Percentiles rank a stretch among this genome's conserved stretches.
These are phyloP conservation scores for Lycopodina hypogea DNA, from an alignment of 37 sponge, comb jelly and placozoan genomes.

Conservation along the genomic window DNA sequence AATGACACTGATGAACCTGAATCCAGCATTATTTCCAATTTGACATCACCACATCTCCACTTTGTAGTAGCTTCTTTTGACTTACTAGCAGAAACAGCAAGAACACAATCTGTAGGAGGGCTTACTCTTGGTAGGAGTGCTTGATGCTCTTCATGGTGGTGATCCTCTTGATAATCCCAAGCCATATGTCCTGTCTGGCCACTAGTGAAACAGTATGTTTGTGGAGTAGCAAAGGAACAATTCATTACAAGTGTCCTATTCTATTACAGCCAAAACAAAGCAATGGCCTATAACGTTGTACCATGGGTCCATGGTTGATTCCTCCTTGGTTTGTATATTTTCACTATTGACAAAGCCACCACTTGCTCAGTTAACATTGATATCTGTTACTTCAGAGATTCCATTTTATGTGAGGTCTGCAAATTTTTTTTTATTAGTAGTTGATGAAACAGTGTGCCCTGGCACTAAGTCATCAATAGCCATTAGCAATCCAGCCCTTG, in stretches of 20 bases:
- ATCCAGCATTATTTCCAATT: conserved; percentile 43
- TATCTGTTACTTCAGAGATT: conserved; percentile 20
- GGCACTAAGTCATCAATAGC: conserved; percentile 8
- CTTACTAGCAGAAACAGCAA: conserved; percentile 15
- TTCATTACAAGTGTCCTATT: conserved; percentile 17
- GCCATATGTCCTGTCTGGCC: conserved; percentile 22
- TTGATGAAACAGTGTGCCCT: neutral
- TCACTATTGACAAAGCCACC: conserved; percentile 8
- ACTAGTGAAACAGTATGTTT: conserved; percentile 12
- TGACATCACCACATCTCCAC: conserved; percentile 16
- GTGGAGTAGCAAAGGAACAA: conserved; percentile 16
- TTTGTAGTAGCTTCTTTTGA: neutral
- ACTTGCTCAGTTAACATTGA: conserved; percentile 34
- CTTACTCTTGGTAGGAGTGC: conserved; percentile 17
- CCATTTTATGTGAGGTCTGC: neutral
- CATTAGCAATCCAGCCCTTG: conserved; percentile 25
- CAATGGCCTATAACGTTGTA: neutral
- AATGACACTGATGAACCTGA: conserved; percentile 47
- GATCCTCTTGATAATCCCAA: conserved; percentile 32
- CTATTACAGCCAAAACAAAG: conserved; percentile 23
- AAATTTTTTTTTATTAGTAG: neutral
- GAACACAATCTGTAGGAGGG: neutral
- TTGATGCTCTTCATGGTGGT: conserved; percentile 43
- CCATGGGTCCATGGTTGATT: too few species aligned
- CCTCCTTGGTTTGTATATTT: too few species aligned